Percentiles rank a stretch among this genome's conserved stretches.
Evolutionary conservation across 2,113 vertebrate genomes (phyloP).

Genomic region (Indicator indicator): DNA sequence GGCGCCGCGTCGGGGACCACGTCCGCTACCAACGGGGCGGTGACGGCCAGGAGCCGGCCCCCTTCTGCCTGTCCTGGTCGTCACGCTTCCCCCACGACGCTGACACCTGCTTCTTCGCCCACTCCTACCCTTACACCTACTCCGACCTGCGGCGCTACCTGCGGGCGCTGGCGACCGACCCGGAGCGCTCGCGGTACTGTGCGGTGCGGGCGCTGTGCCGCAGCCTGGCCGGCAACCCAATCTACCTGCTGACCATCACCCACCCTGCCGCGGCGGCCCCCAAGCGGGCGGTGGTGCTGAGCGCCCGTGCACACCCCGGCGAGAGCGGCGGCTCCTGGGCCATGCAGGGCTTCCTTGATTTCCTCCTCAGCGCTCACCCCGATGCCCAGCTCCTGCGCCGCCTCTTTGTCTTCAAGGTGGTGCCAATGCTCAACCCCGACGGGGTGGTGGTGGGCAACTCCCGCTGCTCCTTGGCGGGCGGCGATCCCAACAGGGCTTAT

Average conservation of each 20-base stretch:
- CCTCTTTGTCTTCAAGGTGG: slow-evolving; percentile 90
- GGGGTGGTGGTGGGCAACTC: slow-evolving; percentile 94
- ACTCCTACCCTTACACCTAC: slow-evolving; percentile 93
- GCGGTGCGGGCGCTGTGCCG: slow-evolving; percentile 82
- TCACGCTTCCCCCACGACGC: slow-evolving; percentile 81
- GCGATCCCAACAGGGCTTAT: slow-evolving; percentile 91
- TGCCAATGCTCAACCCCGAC: slow-evolving; percentile 95
- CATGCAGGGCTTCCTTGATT: slow-evolving; percentile 90
- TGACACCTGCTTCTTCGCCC: slow-evolving; percentile 91
- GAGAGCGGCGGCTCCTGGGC: slow-evolving; percentile 91
- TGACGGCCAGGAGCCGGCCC: neutral
- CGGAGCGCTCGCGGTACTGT: slow-evolving; percentile 76
- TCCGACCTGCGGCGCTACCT: slow-evolving; percentile 87
- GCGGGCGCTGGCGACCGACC: slow-evolving; percentile 69
- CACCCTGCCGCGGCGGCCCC: slow-evolving; percentile 25
- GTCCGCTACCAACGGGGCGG: slow-evolving; percentile 81
- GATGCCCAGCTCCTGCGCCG: slow-evolving; percentile 86
- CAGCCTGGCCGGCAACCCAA: slow-evolving; percentile 87
- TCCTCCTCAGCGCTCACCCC: slow-evolving; percentile 82
- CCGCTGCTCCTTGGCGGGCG: slow-evolving; percentile 88
- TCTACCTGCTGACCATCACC: slow-evolving; percentile 87
- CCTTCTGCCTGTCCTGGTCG: slow-evolving; percentile 88
- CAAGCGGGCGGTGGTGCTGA: slow-evolving; percentile 86
- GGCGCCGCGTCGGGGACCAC: slow-evolving; percentile 79
- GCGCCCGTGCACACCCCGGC: slow-evolving; percentile 87